Evolutionary conservation across 2,888 invertebrate species (phyloP).

Genomic region (Polyommatus icarus): DNA sequence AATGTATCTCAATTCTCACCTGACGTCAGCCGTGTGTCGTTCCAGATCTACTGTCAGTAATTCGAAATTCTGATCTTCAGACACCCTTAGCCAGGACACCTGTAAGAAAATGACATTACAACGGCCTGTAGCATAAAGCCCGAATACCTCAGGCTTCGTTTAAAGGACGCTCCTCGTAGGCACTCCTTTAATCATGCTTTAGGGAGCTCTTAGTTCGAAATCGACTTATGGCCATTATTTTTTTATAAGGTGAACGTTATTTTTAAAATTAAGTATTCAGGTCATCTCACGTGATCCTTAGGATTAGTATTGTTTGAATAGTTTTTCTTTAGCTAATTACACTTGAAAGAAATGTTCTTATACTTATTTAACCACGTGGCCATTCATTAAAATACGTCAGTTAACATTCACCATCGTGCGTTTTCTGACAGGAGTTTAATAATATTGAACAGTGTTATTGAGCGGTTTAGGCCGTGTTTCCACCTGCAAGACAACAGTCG

Average conservation of each 20-base stretch:
- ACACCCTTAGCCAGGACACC: slow-evolving; percentile 86
- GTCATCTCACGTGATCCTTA: too few relatives aligned
- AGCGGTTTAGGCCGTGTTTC: too few relatives aligned
- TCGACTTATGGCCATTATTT: neutral
- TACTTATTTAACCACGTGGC: too few relatives aligned
- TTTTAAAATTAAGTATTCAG: too few relatives aligned
- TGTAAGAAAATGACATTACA: slow-evolving; percentile 51
- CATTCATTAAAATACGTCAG: too few relatives aligned
- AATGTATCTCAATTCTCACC: slow-evolving; percentile 61
- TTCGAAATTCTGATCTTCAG: slow-evolving; percentile 83
- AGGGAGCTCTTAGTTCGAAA: neutral
- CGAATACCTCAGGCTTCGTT: neutral
- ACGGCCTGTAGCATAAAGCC: neutral
- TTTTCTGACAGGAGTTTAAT: too few relatives aligned
- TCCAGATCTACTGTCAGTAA: slow-evolving; percentile 84
- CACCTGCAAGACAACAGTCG: too few relatives aligned
- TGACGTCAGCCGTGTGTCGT: slow-evolving; percentile 84
- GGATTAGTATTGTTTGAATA: too few relatives aligned
- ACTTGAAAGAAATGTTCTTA: too few relatives aligned
- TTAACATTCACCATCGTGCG: too few relatives aligned
- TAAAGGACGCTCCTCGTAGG: neutral
- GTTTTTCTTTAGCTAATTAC: too few relatives aligned
- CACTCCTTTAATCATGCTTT: neutral
- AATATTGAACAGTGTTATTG: too few relatives aligned
- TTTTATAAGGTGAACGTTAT: slow-evolving; percentile 21